phyloP scores from a whole-genome alignment of 1,140 invertebrate genomes.

The Globodera rostochiensis region DNA sequence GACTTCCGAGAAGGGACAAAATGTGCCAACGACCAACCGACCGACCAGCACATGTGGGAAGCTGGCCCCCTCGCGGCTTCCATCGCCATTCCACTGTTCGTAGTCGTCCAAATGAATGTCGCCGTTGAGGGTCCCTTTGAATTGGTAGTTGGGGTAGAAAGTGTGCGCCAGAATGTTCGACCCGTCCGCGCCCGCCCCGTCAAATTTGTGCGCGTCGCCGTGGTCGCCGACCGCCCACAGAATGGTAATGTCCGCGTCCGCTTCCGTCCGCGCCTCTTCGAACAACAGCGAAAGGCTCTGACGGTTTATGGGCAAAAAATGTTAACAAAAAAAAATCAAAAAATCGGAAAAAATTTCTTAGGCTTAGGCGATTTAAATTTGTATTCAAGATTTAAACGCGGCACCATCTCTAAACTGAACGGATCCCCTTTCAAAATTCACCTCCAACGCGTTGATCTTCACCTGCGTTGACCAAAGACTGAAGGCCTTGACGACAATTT shows the following conservation, averaged over 20 bases:
- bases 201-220: conserved; percentile 56
- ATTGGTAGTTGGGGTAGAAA: conserved; percentile 58
- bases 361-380: not conserved
- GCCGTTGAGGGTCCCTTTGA: conserved; percentile 46
- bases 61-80: conserved; percentile 51
- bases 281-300: conserved; percentile 30
- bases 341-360: conserved; percentile 4
- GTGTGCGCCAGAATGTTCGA: conserved; percentile 57
- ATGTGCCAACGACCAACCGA: conserved; percentile 36
- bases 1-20: too few species aligned
- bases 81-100: conserved; percentile 51
- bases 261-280: conserved; percentile 47
- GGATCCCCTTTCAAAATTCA: not conserved
- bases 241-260: conserved; percentile 53
- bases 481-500: conserved; percentile 56
- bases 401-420: too few species aligned
- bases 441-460: conserved; percentile 41
- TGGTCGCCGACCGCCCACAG: conserved; percentile 59
- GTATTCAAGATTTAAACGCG: too few species aligned
- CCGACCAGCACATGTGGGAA: conserved; percentile 57
- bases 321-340: not conserved
- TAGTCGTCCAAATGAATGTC: conserved; percentile 60
- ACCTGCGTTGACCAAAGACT: conserved; percentile 56
- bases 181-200: conserved; percentile 49
- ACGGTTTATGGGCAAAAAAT: too few species aligned